Percentiles rank a stretch among this genome's conserved stretches.
Conservation (phyloP, 1,140 invertebrate species). For the Euura saliciscinereae region DNA sequence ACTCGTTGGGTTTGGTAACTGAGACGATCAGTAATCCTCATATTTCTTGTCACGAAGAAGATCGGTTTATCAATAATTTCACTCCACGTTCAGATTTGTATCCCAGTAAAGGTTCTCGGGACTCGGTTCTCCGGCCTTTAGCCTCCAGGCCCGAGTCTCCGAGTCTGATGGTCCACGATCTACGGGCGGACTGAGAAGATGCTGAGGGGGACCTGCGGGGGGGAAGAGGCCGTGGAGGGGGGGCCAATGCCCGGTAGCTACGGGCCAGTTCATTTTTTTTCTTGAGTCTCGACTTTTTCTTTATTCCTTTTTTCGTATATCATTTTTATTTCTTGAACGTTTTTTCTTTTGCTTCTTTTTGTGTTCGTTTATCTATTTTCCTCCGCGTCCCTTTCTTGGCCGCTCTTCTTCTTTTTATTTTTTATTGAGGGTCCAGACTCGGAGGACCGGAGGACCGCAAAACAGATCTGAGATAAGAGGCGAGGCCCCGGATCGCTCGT, state of each 20-base stretch:
- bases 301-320: not conserved
- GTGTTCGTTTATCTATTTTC: not conserved
- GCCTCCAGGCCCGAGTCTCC: not conserved
- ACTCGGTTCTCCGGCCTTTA: not conserved
- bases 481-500: not conserved
- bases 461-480: not conserved
- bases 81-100: not conserved
- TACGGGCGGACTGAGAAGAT: slow-evolving; percentile 3
- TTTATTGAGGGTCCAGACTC: not conserved
- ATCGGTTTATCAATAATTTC: not conserved
- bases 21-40: not conserved
- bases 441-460: not conserved
- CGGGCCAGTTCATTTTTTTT: not conserved
- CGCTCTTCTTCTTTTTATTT: not conserved
- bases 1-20: not conserved
- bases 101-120: not conserved
- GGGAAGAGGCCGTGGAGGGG: not conserved
- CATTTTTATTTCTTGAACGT: not conserved
- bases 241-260: slow-evolving; percentile 6
- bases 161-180: not conserved
- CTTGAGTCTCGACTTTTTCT: not conserved
- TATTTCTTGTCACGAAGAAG: not conserved
- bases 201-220: not conserved
- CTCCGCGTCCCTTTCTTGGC: not conserved
- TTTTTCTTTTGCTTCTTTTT: not conserved